These are phyloP conservation scores for Crypturellus undulatus DNA, from an alignment of 2,113 vertebrate species.

Conservation along the genomic window DNA sequence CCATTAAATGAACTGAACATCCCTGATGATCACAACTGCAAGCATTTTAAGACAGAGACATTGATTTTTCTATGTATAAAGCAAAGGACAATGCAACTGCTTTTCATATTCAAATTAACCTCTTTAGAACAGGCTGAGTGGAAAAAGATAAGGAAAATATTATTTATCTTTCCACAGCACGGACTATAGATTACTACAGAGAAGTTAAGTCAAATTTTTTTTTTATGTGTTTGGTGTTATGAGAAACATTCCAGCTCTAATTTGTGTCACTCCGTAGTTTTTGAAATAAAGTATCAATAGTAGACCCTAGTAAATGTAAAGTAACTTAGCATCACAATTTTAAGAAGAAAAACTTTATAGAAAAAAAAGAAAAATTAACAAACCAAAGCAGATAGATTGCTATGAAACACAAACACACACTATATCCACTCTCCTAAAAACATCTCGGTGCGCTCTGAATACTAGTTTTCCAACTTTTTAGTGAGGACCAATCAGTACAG, in stretches of 20 bases:
- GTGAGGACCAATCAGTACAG: rapidly evolving
- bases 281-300: not conserved
- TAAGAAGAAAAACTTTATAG: not conserved
- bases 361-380: not conserved
- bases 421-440: not conserved
- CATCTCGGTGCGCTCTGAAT: not conserved
- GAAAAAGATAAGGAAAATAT: not conserved
- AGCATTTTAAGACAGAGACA: not conserved
- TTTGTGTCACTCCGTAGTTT: not conserved
- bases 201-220: not conserved
- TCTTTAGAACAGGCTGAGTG: not conserved
- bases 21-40: not conserved
- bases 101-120: not conserved
- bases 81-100: not conserved
- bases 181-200: not conserved
- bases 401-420: not conserved
- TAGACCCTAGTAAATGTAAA: not conserved
- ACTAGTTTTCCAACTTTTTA: not conserved
- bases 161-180: not conserved
- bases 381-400: not conserved
- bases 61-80: not conserved
- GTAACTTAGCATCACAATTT: not conserved
- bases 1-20: not conserved
- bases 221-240: not conserved
- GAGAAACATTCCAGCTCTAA: not conserved